Evolutionary conservation across 2,797 vertebrate species (phyloP), one percentile per base, ranked within the genome.

Genomic region (Dendrocincla fuliginosa): DNA sequence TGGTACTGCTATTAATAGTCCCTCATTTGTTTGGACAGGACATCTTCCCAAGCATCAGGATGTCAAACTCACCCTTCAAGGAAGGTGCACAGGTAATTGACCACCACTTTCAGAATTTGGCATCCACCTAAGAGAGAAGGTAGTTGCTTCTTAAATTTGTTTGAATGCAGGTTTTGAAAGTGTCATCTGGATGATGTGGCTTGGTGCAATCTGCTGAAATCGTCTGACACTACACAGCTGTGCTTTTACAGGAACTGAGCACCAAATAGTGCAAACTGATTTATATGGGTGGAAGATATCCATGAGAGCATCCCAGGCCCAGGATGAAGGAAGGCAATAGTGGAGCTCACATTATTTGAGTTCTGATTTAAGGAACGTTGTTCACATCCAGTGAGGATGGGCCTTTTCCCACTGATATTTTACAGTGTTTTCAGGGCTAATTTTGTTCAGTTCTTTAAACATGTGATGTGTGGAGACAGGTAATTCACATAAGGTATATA

Each of bases 231-330:
- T 53, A 11, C 25, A 6, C 16, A 74, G 37, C 44, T 74, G 56
- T 24, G 12, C 12, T 74, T 86, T 30, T 27, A 47, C 8, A 17
- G 0, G 0, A 30, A 88, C 23, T 7, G 57, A 52, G 20, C 59
- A 56, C 12, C 23, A 53, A 84, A 28, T 6, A 67, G 15, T 41
- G 42, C 44, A 73, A 74, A 82, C 10, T 67, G 53, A 30, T 17
- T 87, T 41, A 37, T 1, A 1, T 9, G 28, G 37, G 37, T 74
- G 33, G 30, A 80, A 74, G 44, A 41, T 32, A 52, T 3, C 17
- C 0, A 0, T 1, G 10, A 68, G 30, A 67, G 24, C 35, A 69
- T 23, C 11, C n/a, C 0, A 0, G 11, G 20, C n/a, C 25, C 19
- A n/a, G 24, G 50, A 30, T 35, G 46, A 86, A 95, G 41, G 61